phyloP scores from a whole-genome alignment of 2,113 vertebrate genomes.

The Bos taurus region ARS-UCD2.0 NC_037347.1:7286501-7287000 shows the following conservation, averaged over 20 bases:
- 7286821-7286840: not conserved
- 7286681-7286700: not conserved
- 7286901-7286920: not conserved
- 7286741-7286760: not conserved
- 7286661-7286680: not conserved
- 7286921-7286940: not conserved
- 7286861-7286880: not conserved
- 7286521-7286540: too few species aligned
- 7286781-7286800: not conserved
- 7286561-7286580: too few species aligned
- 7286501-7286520: too few species aligned
- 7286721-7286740: not conserved
- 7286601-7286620: too few species aligned
- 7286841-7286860: not conserved
- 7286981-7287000: not conserved
- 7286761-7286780: not conserved
- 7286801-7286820: not conserved
- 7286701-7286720: not conserved
- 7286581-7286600: too few species aligned
- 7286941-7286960: not conserved
- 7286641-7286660: not conserved
- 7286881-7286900: not conserved
- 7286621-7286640: too few species aligned
- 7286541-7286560: too few species aligned
- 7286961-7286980: not conserved